Evolutionary conservation across 2,797 vertebrate genomes (phyloP), one percentile per base, ranked within the genome.

Genomic region (Cossypha polioptera): DNA sequence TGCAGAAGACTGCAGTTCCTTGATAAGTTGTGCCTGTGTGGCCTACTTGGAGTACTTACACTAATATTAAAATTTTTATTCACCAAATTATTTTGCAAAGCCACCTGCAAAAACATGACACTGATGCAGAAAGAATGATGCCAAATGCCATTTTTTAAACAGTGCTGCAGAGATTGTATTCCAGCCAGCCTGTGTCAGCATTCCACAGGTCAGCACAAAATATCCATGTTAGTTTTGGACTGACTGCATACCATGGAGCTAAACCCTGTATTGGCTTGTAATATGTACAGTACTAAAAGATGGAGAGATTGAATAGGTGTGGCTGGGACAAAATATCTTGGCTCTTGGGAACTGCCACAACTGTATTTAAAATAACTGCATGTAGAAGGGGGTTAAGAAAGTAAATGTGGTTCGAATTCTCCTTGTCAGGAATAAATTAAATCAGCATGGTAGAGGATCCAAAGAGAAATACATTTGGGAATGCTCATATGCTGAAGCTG

Each of bases 71-170:
- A 90, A 95, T 57, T 51, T 84, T 69, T 67, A 75, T 88, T 97
- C 95, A 73, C 88, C 93, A 88, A 92, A 91, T 71, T 62, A 43
- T 93, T 84, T 90, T 78, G 58, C 65, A 90, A 96, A 94, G 73
- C 95, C 96, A 97, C 93, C 96, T 98, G 97, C 88, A 94, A 96
- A 97, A 97, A 84, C 94, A 97, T 67, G 94, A 80, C 8, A 36
- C 79, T 57, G n/a, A 87, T 3, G 7, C 86, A 89, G 86, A 85
- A 87, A 93, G 92, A 95, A 62, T 0, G 24, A 82, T 29, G 45
- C 33, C 89, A 87, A 96, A 87, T 75, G 88, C 19, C 55, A 45
- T 76, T 96, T 95, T 95, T 95, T 48, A 75, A 90, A 53, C 33
- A 38, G 53, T 36, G 40, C 21, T 87, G 57, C 58, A 77, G 55